phyloP scores from a whole-genome alignment of 2,888 invertebrate species.

The Schizaphis graminum region DNA sequence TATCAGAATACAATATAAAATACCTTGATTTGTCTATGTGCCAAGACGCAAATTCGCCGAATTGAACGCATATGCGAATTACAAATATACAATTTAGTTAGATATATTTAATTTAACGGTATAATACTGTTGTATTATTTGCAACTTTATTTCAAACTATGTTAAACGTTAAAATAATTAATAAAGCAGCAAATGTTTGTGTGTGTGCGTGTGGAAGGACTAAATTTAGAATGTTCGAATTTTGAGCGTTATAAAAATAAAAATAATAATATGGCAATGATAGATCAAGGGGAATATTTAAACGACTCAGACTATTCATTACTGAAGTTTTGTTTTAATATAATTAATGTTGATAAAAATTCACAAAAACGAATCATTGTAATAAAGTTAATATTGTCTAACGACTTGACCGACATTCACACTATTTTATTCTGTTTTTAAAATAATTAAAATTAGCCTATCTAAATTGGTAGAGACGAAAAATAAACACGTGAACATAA shows the following conservation, averaged over 20 bases:
- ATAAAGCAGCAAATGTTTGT: background rate
- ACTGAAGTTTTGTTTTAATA: background rate
- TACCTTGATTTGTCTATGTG: background rate
- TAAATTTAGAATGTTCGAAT: background rate
- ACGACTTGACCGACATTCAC: background rate
- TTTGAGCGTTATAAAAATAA: background rate
- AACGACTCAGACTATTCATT: background rate
- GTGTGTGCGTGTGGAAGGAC: background rate
- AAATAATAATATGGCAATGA: background rate
- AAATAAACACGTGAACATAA: background rate
- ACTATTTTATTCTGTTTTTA: background rate
- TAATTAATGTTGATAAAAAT: background rate
- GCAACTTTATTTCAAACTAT: background rate
- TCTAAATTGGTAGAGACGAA: background rate
- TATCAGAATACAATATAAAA: background rate
- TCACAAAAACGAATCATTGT: background rate
- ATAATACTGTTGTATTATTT: background rate
- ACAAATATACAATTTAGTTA: background rate
- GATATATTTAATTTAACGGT: background rate
- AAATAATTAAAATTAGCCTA: slow-evolving; percentile 12
- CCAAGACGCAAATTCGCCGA: background rate
- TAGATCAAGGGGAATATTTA: background rate
- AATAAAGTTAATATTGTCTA: background rate
- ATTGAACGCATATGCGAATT: background rate
- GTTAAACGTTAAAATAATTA: background rate